Base-by-base conservation (phyloP, 2,888 invertebrate species). In the Antheraea assamensis region DNA sequence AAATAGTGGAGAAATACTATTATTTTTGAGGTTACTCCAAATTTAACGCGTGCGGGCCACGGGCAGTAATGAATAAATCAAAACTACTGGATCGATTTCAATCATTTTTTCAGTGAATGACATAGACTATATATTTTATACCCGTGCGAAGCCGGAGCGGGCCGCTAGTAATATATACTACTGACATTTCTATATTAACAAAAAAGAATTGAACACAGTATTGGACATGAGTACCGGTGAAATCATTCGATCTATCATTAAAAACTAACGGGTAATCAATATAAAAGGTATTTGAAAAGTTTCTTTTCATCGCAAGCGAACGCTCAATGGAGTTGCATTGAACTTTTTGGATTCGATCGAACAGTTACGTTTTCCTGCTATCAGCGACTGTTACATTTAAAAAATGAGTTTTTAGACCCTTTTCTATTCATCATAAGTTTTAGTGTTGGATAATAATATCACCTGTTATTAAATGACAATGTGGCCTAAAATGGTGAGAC, bases 231-330 rank as follows among this genome's bases (percentile, higher is more conserved):
- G 83, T 83, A 77, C 83, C 78, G 77, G 76, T 76, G 76, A 76
- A 80, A 78, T 77, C 75, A 71, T 42, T 74, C 42, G 77, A 82
- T 80, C 80, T 77, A 78, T 79, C 76, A 83, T 80, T 81, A 86
- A 88, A 84, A 83, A 80, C 82, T 78, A 79, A 81, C 78, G 80
- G 84, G 84, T 86, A 87, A 86, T 88, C 85, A 83, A 85, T 86
- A 87, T 85, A 84, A 78, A 24, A 83, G 76, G 81, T 83, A 81
- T 87, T 88, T 83, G 82, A 87, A 90, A 90, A 88, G 83, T 88
- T 87, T 77, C 83, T 83, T 89, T 93, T 91, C 89, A 92, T 87
- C 81, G 81, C 77, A 84, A 90, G 88, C 87, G 88, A 88, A 87
- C 88, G 86, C 88, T 85, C 85, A 90, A 87, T 88, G 89, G 85